Evolutionary conservation across 2,888 invertebrate species (phyloP), one percentile per base, ranked within the genome.

Genomic region (Octonoba sinensis): DNA sequence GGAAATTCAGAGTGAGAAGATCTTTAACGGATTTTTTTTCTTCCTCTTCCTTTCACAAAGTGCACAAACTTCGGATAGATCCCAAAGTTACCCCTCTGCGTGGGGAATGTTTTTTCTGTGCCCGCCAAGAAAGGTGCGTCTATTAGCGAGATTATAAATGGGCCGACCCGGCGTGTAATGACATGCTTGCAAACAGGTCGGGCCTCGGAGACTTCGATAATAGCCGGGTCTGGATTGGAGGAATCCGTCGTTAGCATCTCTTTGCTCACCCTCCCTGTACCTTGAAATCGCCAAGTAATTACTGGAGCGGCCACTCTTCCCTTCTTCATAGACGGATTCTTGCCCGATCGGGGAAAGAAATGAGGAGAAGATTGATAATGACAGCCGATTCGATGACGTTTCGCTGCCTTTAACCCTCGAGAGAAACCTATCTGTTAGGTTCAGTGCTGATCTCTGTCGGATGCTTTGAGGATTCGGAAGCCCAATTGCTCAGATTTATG

Each of bases 151-250:
- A 72, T 78, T 72, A 67, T 72, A 72, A 79, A 72, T 72, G 79
- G 79, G 79, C 66, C 67, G 72, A 71, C 36, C 77, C 56, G 24
- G 59, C 18, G 60, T 66, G 78, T 79, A 79, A 79, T 79, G 78
- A 72, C 78, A 79, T 79, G 79, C 79, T 60, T 66, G 79, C 46
- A 72, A 79, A 72, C 72, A 79, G 66, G 49, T 60, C 79, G 72
- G 59, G 8, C 56, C 66, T 74, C 73, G 56, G 54, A 66, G 62
- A 67, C 73, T 64, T 24, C 24, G 67, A 79, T 74, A 81, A 81
- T 73, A 69, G 67, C 64, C 73, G 73, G 64, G 69, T 81, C 44
- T 20, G 67, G 69, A 81, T 81, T 81, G 81, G 81, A 47, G 62
- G 73, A 64, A 69, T 67, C 57, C 65, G 54, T 73, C 79, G 67